Evolutionary conservation across 2,797 vertebrate species (phyloP).

Genomic region (Muscicapa comitata): DNA sequence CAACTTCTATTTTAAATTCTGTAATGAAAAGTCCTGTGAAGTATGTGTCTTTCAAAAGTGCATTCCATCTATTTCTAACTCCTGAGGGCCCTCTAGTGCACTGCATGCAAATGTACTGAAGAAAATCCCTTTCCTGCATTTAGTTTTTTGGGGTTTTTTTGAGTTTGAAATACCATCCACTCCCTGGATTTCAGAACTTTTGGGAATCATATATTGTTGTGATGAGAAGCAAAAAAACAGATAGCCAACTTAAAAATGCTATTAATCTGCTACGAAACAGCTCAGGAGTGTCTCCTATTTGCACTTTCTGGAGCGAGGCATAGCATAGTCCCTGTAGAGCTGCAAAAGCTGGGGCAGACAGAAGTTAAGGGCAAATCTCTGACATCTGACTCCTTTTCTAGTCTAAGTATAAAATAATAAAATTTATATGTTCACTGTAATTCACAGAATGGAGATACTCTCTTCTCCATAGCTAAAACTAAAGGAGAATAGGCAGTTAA

Average conservation of each 20-base stretch:
- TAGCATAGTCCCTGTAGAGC: neutral
- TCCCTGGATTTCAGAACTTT: neutral
- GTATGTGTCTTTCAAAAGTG: conserved; percentile 52
- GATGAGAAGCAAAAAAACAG: neutral
- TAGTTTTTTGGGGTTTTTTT: accelerated
- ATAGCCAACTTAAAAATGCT: neutral
- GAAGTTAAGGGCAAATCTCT: neutral
- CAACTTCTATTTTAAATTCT: conserved; percentile 70
- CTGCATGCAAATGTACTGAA: neutral
- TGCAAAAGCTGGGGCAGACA: neutral
- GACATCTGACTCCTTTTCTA: neutral
- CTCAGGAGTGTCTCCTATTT: neutral
- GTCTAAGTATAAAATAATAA: neutral
- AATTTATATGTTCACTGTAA: neutral
- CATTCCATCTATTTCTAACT: conserved; percentile 63
- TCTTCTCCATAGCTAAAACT: neutral
- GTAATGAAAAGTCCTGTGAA: conserved; percentile 51
- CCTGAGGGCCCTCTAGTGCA: conserved; percentile 75
- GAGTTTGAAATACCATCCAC: accelerated
- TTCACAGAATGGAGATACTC: neutral
- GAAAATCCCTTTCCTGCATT: neutral
- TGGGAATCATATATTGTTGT: neutral
- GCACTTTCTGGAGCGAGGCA: neutral
- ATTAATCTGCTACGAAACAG: neutral
- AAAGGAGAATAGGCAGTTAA: neutral